phyloP scores from a whole-genome alignment of 2,888 invertebrate species.

The Pseudeuparius sepicola region DNA sequence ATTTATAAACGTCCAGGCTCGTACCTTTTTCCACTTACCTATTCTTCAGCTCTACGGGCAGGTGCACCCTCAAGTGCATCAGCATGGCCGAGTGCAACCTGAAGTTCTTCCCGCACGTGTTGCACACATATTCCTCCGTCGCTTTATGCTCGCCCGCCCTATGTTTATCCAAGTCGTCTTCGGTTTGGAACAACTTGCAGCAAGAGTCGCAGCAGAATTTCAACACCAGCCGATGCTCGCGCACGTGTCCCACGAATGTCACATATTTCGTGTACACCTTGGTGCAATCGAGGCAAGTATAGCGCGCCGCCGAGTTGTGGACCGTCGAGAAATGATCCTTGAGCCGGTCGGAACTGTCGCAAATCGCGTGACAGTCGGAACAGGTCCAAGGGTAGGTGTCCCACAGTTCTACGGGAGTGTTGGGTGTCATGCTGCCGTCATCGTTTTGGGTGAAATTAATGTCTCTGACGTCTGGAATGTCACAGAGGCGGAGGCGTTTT shows the following conservation, averaged over 20 bases:
- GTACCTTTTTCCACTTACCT: too few relatives aligned
- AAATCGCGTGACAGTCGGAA: constrained; percentile 42
- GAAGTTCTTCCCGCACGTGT: constrained; percentile 47
- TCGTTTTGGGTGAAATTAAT: too few relatives aligned
- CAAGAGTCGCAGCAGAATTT: constrained; percentile 48
- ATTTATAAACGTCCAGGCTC: too few relatives aligned
- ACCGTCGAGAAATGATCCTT: constrained; percentile 50
- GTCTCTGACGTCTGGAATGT: constrained; percentile 17
- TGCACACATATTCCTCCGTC: constrained; percentile 42
- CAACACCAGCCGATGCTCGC: constrained; percentile 49
- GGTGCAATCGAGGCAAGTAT: constrained; percentile 57
- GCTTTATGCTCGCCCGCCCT: constrained; percentile 45
- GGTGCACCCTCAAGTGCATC: constrained; percentile 46
- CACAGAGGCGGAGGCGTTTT: constrained; percentile 14
- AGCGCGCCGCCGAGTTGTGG: constrained; percentile 49
- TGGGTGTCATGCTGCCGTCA: constrained; percentile 34
- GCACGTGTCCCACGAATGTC: constrained; percentile 53
- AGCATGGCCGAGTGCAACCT: constrained; percentile 46
- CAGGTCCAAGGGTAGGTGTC: constrained; percentile 45
- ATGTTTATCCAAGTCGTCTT: constrained; percentile 35
- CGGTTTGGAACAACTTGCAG: constrained; percentile 46
- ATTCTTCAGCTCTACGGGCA: constrained; percentile 47
- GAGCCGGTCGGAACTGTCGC: constrained; percentile 42
- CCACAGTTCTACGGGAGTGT: constrained; percentile 35
- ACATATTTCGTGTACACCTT: constrained; percentile 52